These are phyloP conservation scores for Rhombomys opimus DNA, from an alignment of 2,113 vertebrate species.

Conservation along the genomic window DNA sequence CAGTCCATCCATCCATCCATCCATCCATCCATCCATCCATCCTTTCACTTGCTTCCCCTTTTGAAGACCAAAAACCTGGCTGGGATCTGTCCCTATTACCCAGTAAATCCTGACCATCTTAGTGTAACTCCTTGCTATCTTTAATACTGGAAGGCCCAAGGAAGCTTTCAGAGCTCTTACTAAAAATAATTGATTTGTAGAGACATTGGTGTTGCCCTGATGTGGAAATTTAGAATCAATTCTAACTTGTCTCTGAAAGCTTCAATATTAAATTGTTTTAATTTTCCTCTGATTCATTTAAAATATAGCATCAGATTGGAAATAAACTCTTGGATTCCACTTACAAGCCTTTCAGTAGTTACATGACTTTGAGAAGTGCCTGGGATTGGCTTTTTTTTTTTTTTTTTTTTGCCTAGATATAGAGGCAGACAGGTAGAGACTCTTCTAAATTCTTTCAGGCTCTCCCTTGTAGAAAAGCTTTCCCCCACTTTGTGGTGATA, in stretches of 20 bases:
- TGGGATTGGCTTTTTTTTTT: not conserved
- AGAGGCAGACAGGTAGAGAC: not conserved
- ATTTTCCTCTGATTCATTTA: constrained; percentile 28
- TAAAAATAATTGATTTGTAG: constrained; percentile 39
- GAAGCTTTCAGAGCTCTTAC: not conserved
- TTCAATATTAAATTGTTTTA: constrained; percentile 22
- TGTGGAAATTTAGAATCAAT: not conserved
- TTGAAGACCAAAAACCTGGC: constrained; percentile 6
- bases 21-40: too few relatives aligned
- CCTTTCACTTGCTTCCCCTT: not conserved
- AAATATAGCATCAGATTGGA: not conserved
- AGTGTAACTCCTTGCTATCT: not conserved
- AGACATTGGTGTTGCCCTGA: not conserved
- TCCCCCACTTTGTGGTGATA: not conserved
- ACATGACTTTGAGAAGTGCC: not conserved
- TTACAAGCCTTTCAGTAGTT: not conserved
- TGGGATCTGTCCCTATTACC: not conserved
- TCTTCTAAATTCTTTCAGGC: not conserved
- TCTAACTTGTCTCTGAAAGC: constrained; percentile 28
- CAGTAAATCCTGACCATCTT: not conserved
- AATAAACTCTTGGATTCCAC: not conserved
- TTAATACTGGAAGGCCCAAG: not conserved
- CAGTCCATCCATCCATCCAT: too few relatives aligned
- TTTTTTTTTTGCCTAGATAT: not conserved
- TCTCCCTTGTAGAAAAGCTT: not conserved